Conservation (phyloP, 1,140 invertebrate genomes). For the Conus ventricosus region DNA sequence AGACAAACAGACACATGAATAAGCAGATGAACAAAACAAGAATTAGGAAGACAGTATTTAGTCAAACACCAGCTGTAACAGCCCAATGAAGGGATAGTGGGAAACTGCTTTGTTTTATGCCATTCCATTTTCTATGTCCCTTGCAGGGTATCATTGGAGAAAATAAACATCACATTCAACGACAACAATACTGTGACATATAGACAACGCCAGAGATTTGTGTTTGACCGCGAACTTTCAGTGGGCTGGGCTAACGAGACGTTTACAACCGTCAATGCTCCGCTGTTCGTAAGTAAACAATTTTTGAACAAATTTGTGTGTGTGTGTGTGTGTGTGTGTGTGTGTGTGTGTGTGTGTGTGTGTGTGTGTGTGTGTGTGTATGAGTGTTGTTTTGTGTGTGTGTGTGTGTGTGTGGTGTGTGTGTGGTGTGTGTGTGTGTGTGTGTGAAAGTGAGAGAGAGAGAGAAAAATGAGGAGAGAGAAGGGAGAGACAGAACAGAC, state of each 20-base stretch:
- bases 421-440: too few species aligned
- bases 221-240: constrained; percentile 54
- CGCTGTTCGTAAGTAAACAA: constrained; percentile 59
- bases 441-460: too few species aligned
- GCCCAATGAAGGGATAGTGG: too few species aligned
- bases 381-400: not conserved
- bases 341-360: too few species aligned
- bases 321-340: not conserved
- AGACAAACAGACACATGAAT: too few species aligned
- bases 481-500: not conserved
- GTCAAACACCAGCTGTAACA: too few species aligned
- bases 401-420: too few species aligned
- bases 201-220: constrained; percentile 47
- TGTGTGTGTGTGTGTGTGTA: too few species aligned
- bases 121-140: not conserved
- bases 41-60: too few species aligned
- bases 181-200: constrained; percentile 71
- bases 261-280: constrained; percentile 71
- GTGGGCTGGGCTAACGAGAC: constrained; percentile 65
- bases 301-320: not conserved
- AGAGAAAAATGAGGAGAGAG: too few species aligned
- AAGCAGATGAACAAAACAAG: too few species aligned
- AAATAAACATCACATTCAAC: constrained; percentile 69
- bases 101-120: too few species aligned
- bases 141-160: constrained; percentile 63